Base-by-base conservation (phyloP, 2,113 vertebrate genomes). In the Scolopax mira region DNA sequence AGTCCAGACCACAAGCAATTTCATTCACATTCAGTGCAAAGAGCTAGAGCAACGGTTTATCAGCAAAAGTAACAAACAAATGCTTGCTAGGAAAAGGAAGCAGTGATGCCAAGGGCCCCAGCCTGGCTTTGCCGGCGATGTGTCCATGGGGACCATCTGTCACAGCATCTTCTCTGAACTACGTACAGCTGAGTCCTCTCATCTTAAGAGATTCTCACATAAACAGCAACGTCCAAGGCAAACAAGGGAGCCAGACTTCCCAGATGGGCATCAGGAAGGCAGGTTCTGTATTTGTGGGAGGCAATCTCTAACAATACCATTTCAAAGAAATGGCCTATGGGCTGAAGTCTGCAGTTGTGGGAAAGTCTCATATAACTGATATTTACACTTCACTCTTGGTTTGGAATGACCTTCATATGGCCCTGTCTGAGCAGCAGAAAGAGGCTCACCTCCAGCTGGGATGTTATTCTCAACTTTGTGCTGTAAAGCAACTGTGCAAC, bases 401-500 rank as follows among this genome's bases (percentile, higher is more conserved):
- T 90, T 54, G 77, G 65, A 94, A 64, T 11, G 72, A 90, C 79
- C 82, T 91, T 67, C 57, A 31, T 0, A 0, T 39, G 88, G 86
- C 69, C 90, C 79, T 88, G 79, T 64, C 75, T 13, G 61, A 74
- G 71, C 85, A 86, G 79, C 85, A 92, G 49, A 86, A 87, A 81
- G 51, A 67, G 6, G 7, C 67, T 89, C 19, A 86, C 39, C 60
- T 84, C 94, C 80, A 89, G 91, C 89, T 92, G 95, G 57, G 57
- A 75, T 52, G 69, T 51, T 67, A 83, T n/a, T 74, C 72, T 67
- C 85, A 66, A 31, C 61, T 41, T 61, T 8, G 25, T 25, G 46
- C 75, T 74, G 79, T 24, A 92, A 90, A 93, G 88, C 79, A 88
- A 96, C 88, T 46, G 46, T 54, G 66, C 67, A 82, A 17, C 60